Base-by-base conservation (phyloP, 2,888 invertebrate genomes). In the Eurytoma californica region DNA sequence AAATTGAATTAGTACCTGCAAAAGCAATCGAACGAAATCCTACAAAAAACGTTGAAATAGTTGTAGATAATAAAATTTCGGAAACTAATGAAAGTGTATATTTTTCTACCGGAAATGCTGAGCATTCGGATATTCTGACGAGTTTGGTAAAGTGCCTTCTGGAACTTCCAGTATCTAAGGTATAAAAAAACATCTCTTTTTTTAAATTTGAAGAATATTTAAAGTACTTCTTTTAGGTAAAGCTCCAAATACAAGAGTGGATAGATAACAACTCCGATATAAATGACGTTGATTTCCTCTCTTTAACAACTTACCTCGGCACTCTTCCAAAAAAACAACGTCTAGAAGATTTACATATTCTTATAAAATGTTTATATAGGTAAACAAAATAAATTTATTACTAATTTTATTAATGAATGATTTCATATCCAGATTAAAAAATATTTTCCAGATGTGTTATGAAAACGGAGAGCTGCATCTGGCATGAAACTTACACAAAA, bases 401-500 rank as follows among this genome's bases (percentile, higher is more conserved):
- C 1, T n/a, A 51, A 14, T 53, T n/a, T 16, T 57, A 12, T 24
- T 49, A n/a, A 13, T 12, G 30, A 47, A 60, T 12, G 16, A 12
- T 72, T 12, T 3, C 30, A 28, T 53, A 63, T 16, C 60, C 16
- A 16, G 7, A 57, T 63, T 24, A 60, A 49, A 49, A 58, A 58
- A 18, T n/a, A 20, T 55, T 61, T 77, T 77, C 12, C 20, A 91
- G 91, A 91, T 88, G 92, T 91, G 89, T 94, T 91, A 87, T 87
- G 88, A 83, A 91, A 83, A 88, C 90, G 82, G 86, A 87, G 81
- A 90, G 89, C 84, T 93, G 93, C 85, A 84, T 87, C 77, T 96
- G 96, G 96, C 93, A 93, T 87, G 88, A 92, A 82, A 94, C 94
- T 66, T 82, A 94, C 88, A 91, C 92, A 84, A 89, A 91, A 86